Evolutionary conservation across 2,888 invertebrate genomes (phyloP), one percentile per base, ranked within the genome.

Genomic region (Apamea anceps): DNA sequence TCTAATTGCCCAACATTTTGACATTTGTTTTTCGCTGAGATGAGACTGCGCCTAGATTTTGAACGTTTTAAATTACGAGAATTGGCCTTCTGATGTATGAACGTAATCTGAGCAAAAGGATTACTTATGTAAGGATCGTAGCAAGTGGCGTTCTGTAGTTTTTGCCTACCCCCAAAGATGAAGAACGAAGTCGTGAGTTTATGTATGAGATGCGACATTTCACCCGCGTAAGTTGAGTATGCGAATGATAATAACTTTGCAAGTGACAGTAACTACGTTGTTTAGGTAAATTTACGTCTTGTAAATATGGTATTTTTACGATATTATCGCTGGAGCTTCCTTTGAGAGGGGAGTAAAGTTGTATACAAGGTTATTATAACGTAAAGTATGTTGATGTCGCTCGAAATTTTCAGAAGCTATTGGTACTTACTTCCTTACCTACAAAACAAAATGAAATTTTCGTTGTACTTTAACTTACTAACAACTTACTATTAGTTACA

Each of bases 271-370:
- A 62, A 75, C 62, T 81, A 72, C 67, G 51, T 48, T 73, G 51
- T 85, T 70, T 70, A n/a, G 12, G 60, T 60, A 68, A 77, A 81
- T 78, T 60, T 72, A 80, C 65, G 80, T 85, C 82, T 87, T 77
- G 81, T 80, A 86, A 85, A 86, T 84, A 85, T 80, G 82, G 75
- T 82, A n/a, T 77, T 81, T 83, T 81, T 81, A 68, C 74, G 66
- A 79, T 79, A 70, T 85, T 90, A 65, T 89, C 81, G 89, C 90
- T 91, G 37, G 73, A 65, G 37, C 32, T 51, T 70, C 37, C 21
- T 62, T 62, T 54, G 51, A 60, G 57, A 60, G 12, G 48, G 60
- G 42, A 72, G 57, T 42, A 54, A 84, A 51, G 57, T 72, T 74
- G 42, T 70, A 74, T 15, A 84, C 54, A 63, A 42, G 12, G 37